These are phyloP conservation scores for Campopleginae sp. DNA, from an alignment of 2,888 invertebrate genomes.

Conservation along the genomic window DNA sequence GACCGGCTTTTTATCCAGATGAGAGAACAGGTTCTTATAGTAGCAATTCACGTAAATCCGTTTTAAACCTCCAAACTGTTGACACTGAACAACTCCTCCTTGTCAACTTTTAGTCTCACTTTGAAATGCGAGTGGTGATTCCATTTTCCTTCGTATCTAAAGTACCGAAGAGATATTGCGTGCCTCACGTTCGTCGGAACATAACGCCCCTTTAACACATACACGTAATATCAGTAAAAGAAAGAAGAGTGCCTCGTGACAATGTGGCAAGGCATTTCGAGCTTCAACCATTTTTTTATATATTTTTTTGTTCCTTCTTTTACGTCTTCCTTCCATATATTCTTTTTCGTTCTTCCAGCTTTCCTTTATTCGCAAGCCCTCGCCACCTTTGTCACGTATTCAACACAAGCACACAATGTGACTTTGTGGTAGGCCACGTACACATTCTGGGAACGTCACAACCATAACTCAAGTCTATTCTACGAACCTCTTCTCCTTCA, in stretches of 20 bases:
- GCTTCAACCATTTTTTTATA: background rate
- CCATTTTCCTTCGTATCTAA: constrained; percentile 7
- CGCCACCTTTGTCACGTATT: background rate
- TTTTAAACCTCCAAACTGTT: background rate
- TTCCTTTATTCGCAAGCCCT: constrained; percentile 11
- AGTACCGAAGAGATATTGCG: constrained; percentile 9
- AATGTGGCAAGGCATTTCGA: constrained; percentile 24
- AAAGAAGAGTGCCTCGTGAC: constrained; percentile 39
- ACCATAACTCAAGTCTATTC: constrained; percentile 1
- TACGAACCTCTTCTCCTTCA: background rate
- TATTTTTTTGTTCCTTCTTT: background rate
- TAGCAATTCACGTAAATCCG: background rate
- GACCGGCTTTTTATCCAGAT: background rate
- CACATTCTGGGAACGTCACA: background rate
- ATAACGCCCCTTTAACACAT: constrained; percentile 12
- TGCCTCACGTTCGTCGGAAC: constrained; percentile 30
- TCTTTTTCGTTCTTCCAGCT: background rate
- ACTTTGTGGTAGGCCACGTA: constrained; percentile 3
- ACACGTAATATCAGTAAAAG: constrained; percentile 32
- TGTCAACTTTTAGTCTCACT: background rate
- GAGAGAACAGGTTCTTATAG: background rate
- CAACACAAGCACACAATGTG: background rate
- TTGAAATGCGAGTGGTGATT: background rate
- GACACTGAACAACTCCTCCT: background rate
- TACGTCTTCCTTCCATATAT: background rate